phyloP scores from a whole-genome alignment of 2,113 vertebrate species.

The Pelodiscus sinensis region DNA sequence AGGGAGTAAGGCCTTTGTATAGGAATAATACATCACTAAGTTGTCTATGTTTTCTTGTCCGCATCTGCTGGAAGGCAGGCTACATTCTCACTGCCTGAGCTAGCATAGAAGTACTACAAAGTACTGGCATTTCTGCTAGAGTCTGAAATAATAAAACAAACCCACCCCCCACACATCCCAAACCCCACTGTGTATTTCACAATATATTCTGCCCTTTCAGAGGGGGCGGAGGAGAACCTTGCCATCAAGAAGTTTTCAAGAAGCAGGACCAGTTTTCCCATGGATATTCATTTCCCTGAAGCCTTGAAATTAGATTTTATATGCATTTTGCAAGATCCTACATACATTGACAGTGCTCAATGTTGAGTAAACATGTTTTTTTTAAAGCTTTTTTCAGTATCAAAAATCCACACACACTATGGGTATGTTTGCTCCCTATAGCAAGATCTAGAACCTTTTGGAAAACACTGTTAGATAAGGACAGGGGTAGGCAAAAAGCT shows the following conservation, averaged over 20 bases:
- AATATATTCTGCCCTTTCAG: neutral
- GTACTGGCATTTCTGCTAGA: neutral
- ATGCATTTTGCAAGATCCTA: neutral
- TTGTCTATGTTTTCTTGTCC: neutral
- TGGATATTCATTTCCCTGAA: neutral
- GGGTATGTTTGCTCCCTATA: no score
- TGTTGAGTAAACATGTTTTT: no score
- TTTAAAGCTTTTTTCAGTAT: no score
- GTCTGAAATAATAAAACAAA: neutral
- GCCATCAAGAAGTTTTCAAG: neutral
- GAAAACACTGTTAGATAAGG: neutral
- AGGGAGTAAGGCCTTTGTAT: neutral
- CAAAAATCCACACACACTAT: no score
- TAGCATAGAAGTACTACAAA: neutral
- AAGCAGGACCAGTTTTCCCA: neutral
- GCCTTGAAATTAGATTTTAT: neutral
- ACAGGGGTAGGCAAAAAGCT: no score
- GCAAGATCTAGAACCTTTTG: neutral
- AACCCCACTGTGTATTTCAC: neutral
- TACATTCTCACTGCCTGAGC: neutral
- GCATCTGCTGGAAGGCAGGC: neutral
- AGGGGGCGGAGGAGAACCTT: neutral
- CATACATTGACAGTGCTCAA: neutral
- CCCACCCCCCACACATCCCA: no score
- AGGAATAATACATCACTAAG: neutral